phyloP scores from a whole-genome alignment of 2,888 invertebrate species.

The Ochropleura plecta region DNA sequence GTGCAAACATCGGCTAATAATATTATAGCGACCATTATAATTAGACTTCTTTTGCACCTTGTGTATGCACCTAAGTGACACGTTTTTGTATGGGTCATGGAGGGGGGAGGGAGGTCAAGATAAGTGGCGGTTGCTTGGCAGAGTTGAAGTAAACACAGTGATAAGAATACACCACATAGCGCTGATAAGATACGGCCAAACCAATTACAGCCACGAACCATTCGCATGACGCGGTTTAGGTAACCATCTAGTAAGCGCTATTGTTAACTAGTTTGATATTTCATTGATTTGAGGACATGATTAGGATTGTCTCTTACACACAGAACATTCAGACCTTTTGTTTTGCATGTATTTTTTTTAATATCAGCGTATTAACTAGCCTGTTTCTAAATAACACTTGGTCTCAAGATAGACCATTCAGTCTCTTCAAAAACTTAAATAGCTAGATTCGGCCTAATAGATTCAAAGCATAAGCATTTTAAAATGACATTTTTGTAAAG shows the following conservation, averaged over 20 bases:
- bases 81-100: conserved; percentile 20
- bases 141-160: conserved; percentile 71
- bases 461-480: neutral
- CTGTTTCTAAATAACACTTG: neutral
- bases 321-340: neutral
- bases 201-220: conserved; percentile 77
- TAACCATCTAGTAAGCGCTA: conserved; percentile 56
- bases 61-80: conserved; percentile 22
- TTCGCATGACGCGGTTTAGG: conserved; percentile 69
- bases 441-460: neutral
- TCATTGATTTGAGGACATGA: conserved; percentile 19
- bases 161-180: conserved; percentile 75
- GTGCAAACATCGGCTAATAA: conserved; percentile 77
- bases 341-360: neutral
- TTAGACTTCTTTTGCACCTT: conserved; percentile 51
- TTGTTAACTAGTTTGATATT: conserved; percentile 36
- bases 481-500: neutral
- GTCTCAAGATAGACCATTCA: neutral
- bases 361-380: neutral
- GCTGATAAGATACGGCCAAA: conserved; percentile 79
- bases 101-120: conserved; percentile 47
- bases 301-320: neutral
- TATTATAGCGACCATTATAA: conserved; percentile 62
- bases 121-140: conserved; percentile 67
- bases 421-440: neutral